Evolutionary conservation across 2,888 invertebrate genomes (phyloP), one percentile per base, ranked within the genome.

Genomic region (Alloplasta piceator): DNA sequence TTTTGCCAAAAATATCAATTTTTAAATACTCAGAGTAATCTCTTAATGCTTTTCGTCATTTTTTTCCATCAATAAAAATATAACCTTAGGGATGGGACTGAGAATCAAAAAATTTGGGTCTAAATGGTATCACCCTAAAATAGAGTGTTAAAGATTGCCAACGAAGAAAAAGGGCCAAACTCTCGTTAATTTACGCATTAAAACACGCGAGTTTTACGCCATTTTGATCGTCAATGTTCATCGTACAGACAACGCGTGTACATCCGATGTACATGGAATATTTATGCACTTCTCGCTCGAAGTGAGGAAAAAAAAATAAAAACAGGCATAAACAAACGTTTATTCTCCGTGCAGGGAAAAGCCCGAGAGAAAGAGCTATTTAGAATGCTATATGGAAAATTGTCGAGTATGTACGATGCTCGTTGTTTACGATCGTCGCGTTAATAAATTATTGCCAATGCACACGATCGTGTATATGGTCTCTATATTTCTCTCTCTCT

Each of bases 371-470:
- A 71, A 72, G 36, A 50, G 55, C 60, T 67, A 61, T 76, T 66
- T 66, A 58, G 48, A 26, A 36, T 48, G 41, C 55, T 39, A 55
- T 10, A 56, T 56, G 41, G 43, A 38, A 72, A 60, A 64, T 46
- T 38, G 16, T n/a, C 12, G 43, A 48, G 55, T 50, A 67, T 46
- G 14, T 6, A 72, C 72, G 36, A 26, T 14, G 41, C 41, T 9
- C 12, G 73, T 77, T 77, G 73, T 81, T 77, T 81, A 77, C 56
- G 77, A 81, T 70, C 80, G 60, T 77, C 60, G 52, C 70, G 68
- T 81, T 81, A 81, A 81, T 81, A 81, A 81, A 81, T 81, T 77
- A 74, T 77, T 66, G 38, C 46, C 73, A 26, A 60, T 70, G 76
- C 60, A 70, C 38, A 9, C 63, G 73, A 70, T 50, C 73, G 50